phyloP scores from a whole-genome alignment of 2,797 vertebrate genomes.

The Pelochelys cantorii region DNA sequence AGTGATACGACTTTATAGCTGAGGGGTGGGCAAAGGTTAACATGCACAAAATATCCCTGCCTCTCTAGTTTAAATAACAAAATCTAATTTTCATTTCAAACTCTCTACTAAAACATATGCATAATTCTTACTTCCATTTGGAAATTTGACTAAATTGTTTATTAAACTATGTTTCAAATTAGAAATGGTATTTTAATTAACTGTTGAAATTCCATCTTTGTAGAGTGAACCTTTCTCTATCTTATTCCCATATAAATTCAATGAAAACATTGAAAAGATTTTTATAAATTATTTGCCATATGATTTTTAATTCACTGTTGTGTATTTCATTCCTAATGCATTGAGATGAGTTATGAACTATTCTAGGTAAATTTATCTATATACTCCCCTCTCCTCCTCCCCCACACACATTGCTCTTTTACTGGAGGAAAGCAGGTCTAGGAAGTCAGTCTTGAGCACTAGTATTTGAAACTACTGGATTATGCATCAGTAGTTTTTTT shows the following conservation, averaged over 20 bases:
- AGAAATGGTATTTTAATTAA: neutral
- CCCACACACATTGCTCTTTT: neutral
- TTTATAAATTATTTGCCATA: neutral
- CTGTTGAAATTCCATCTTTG: neutral
- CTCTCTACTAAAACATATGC: neutral
- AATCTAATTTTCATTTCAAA: neutral
- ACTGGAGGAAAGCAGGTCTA: neutral
- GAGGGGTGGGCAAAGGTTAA: neutral
- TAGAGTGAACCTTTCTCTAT: neutral
- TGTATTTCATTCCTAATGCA: no score
- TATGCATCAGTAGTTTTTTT: neutral
- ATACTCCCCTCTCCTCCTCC: neutral
- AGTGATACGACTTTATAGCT: neutral
- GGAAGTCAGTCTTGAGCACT: neutral
- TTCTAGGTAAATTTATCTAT: neutral
- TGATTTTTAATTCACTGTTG: no score
- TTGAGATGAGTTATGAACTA: neutral
- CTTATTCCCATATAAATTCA: neutral
- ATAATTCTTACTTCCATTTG: neutral
- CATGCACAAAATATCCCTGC: neutral
- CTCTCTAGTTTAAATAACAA: neutral
- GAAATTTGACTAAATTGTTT: neutral
- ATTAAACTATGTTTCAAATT: neutral
- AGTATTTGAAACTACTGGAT: neutral
- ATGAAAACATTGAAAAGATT: neutral